Conservation (phyloP, 2,888 invertebrate genomes). For the Drosophila algonquin region DNA sequence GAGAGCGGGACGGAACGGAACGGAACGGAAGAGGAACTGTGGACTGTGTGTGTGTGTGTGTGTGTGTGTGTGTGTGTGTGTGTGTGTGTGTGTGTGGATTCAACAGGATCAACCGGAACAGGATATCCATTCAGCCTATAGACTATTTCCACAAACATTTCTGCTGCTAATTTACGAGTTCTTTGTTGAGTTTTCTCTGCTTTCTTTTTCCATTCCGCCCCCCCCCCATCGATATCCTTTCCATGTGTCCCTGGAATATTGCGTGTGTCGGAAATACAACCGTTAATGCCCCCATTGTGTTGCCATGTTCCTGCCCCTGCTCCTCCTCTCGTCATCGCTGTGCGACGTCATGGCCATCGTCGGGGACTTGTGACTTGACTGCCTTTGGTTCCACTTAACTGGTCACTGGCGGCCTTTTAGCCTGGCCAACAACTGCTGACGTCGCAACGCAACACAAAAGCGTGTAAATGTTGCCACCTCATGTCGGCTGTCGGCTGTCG, state of each 20-base stretch:
- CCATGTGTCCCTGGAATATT: conserved; percentile 7
- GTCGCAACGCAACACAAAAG: conserved; percentile 39
- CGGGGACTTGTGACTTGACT: conserved; percentile 32
- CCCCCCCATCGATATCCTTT: conserved; percentile 1
- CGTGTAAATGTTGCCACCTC: conserved; percentile 71
- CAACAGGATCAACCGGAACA: conserved; percentile 22
- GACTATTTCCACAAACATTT: conserved; percentile 18
- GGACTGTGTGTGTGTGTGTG: not conserved
- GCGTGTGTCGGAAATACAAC: conserved; percentile 35
- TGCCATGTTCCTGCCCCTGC: conserved; percentile 7
- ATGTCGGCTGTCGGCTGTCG: conserved; percentile 14
- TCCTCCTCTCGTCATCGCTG: conserved; percentile 15
- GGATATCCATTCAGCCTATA: conserved; percentile 13
- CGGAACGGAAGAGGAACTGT: not conserved
- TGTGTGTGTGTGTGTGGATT: conserved; percentile 2
- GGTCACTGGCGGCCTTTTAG: conserved; percentile 56
- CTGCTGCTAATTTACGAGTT: conserved; percentile 27
- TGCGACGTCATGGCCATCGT: conserved; percentile 33
- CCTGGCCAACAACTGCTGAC: conserved; percentile 18
- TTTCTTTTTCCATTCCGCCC: conserved; percentile 12
- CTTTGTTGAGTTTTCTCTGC: conserved; percentile 17
- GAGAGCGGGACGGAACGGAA: no score
- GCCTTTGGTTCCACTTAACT: conserved; percentile 48
- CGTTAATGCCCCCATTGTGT: conserved; percentile 32
- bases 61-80: not conserved